Percentiles rank a stretch among this genome's conserved stretches.
Conservation (phyloP, 1,140 invertebrate genomes). For the Matsumurasca onukii region DNA sequence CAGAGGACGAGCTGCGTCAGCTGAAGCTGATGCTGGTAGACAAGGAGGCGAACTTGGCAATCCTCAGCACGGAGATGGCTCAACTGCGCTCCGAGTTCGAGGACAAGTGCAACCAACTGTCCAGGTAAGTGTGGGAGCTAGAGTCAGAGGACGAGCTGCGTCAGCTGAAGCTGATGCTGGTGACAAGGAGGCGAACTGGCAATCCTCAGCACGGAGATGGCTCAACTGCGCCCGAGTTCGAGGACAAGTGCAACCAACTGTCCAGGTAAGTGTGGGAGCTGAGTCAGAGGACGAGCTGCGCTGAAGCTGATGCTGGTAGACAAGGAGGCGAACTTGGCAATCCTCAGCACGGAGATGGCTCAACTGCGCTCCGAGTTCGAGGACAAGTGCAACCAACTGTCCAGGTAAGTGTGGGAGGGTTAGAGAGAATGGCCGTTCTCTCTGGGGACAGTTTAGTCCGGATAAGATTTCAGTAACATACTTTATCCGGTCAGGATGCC, state of each 20-base stretch:
- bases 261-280: constrained; percentile 50
- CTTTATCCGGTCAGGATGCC: too few species aligned
- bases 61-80: constrained; percentile 56
- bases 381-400: constrained; percentile 54
- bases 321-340: constrained; percentile 58
- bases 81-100: constrained; percentile 55
- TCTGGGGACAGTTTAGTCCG: too few species aligned
- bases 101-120: constrained; percentile 54
- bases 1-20: constrained; percentile 53
- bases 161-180: constrained; percentile 53
- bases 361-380: constrained; percentile 55
- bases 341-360: constrained; percentile 56
- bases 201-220: constrained; percentile 55
- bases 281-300: constrained; percentile 51
- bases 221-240: constrained; percentile 54
- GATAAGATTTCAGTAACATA: too few species aligned
- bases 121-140: constrained; percentile 47
- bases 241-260: constrained; percentile 56
- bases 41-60: constrained; percentile 58
- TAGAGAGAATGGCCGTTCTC: too few species aligned
- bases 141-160: constrained; percentile 51
- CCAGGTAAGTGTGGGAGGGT: constrained; percentile 49
- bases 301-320: constrained; percentile 56
- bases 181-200: constrained; percentile 61
- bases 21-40: constrained; percentile 56